A percentile compares a stretch with the other conserved stretches of the same genome.
These are phyloP conservation scores for Paelopatides confundens DNA, from an alignment of 53 echinoderm and acorn worm species.

Conservation along the genomic window DNA sequence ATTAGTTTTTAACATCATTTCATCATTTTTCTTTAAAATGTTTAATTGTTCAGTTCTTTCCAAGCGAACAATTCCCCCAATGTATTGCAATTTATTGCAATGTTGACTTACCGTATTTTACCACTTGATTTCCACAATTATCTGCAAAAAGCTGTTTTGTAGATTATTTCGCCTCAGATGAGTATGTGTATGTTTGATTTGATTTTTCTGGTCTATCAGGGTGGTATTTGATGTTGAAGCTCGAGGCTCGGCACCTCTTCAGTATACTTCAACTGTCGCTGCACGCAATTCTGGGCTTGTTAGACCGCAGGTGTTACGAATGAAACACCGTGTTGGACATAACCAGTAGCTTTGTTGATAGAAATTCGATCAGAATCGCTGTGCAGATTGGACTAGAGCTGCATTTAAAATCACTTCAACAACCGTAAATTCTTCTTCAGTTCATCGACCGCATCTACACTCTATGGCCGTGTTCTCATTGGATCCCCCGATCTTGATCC, in stretches of 20 bases:
- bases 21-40: too few species aligned
- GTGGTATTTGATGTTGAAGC: slow-evolving; percentile 38
- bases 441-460: slow-evolving; percentile 12
- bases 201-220: slow-evolving; percentile 17
- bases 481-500: too few species aligned
- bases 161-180: neutral
- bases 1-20: too few species aligned
- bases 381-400: slow-evolving; percentile 36
- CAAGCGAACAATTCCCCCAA: too few species aligned
- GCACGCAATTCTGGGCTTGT: slow-evolving; percentile 40
- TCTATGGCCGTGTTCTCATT: neutral
- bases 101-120: too few species aligned
- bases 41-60: too few species aligned
- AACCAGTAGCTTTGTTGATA: slow-evolving; percentile 32
- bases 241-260: slow-evolving; percentile 31
- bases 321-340: slow-evolving; percentile 44
- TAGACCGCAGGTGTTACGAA: slow-evolving; percentile 43
- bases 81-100: too few species aligned
- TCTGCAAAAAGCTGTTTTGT: slow-evolving; percentile 27
- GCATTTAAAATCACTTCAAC: slow-evolving; percentile 46
- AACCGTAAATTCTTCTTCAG: slow-evolving; percentile 22
- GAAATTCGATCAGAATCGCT: slow-evolving; percentile 38
- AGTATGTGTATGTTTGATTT: slow-evolving; percentile 43
- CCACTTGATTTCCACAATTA: too few species aligned
- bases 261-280: slow-evolving; percentile 28